Conservation (phyloP, 1,140 invertebrate species). For the Littorina saxatilis region DNA sequence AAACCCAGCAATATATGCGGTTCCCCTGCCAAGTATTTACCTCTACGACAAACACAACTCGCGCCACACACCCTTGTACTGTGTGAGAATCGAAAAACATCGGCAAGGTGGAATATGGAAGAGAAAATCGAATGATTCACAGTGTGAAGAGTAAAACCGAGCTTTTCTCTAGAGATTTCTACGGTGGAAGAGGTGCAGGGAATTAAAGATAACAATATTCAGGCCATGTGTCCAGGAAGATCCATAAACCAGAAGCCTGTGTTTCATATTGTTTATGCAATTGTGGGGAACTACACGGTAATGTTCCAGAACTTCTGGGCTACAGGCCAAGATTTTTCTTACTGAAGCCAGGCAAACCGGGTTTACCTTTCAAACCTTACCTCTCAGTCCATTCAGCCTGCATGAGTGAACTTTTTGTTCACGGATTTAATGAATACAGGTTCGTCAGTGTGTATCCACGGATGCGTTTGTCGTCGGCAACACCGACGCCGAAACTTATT, state of each 20-base stretch:
- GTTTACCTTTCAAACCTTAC: too few relatives aligned
- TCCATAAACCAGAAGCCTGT: neutral
- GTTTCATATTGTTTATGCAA: slow-evolving; percentile 27
- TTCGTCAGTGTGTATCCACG: too few relatives aligned
- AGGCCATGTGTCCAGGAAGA: slow-evolving; percentile 8
- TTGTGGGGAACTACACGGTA: neutral
- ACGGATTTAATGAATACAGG: too few relatives aligned
- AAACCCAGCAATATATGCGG: slow-evolving; percentile 18
- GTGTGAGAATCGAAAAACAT: slow-evolving; percentile 15
- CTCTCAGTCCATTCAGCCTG: too few relatives aligned
- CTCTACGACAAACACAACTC: neutral
- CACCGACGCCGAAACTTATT: too few relatives aligned
- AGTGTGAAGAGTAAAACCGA: neutral
- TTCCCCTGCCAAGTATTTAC: slow-evolving; percentile 19
- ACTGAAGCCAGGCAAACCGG: too few relatives aligned
- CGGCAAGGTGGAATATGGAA: neutral
- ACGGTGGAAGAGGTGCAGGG: neutral
- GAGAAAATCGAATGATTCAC: neutral
- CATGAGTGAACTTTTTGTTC: too few relatives aligned
- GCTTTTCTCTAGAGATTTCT: neutral
- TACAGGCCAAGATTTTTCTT: too few relatives aligned
- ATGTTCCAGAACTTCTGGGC: too few relatives aligned
- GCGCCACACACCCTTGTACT: neutral
- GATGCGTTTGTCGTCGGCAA: too few relatives aligned
- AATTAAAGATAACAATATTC: slow-evolving; percentile 9